Conservation (phyloP, 2,113 vertebrate genomes). For the Burhinus oedicnemus region DNA sequence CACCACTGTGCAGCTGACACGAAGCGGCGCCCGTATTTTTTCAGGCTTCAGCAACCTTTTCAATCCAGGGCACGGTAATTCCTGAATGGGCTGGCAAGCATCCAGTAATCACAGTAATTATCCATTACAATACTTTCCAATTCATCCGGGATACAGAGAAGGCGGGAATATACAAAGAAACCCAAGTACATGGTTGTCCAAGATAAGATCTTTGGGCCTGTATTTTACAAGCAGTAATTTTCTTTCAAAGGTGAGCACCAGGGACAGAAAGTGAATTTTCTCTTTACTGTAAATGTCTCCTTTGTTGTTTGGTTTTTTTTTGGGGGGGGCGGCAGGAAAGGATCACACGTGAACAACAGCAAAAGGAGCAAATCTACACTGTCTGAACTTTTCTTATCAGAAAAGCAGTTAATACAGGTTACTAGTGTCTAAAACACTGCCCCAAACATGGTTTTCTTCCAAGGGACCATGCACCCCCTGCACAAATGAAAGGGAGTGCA, state of each 20-base stretch:
- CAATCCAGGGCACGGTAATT: neutral
- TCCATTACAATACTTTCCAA: neutral
- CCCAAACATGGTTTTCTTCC: neutral
- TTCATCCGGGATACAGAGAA: neutral
- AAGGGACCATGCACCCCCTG: neutral
- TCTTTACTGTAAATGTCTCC: neutral
- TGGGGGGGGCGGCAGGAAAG: neutral
- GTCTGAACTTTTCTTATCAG: neutral
- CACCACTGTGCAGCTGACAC: no score
- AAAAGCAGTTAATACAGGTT: neutral
- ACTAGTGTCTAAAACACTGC: neutral
- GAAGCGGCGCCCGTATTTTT: fast-evolving
- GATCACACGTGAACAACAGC: neutral
- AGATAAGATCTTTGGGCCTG: neutral
- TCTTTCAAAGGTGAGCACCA: neutral
- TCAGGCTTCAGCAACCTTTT: neutral
- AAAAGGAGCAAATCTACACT: neutral
- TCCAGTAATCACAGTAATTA: neutral
- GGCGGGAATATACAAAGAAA: neutral
- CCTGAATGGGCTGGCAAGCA: neutral
- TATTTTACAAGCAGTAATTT: neutral
- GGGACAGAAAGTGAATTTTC: neutral
- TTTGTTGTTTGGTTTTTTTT: neutral
- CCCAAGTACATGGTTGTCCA: neutral
- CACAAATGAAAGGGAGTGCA: neutral